A percentile compares a stretch with the other conserved stretches of the same genome.
Conservation (phyloP, 2,888 invertebrate species). For the Salticus scenicus region DNA sequence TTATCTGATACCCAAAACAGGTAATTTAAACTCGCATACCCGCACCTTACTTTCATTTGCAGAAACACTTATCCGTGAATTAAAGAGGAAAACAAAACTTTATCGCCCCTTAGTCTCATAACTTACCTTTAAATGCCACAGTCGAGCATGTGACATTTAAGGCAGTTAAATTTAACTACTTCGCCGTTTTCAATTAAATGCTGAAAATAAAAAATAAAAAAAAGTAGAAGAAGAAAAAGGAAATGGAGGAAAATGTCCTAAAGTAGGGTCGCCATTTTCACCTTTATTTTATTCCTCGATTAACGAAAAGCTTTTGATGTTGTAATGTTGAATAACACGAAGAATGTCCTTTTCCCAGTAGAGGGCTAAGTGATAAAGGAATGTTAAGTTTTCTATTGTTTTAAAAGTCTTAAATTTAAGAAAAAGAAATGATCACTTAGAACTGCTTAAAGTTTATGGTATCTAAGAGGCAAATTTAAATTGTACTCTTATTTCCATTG, state of each 20-base stretch:
- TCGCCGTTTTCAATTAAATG: neutral
- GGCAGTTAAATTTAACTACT: slow-evolving; percentile 9
- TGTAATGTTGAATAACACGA: too few relatives aligned
- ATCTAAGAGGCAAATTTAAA: too few relatives aligned
- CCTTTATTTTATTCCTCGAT: neutral
- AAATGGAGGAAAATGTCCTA: neutral
- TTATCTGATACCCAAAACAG: too few relatives aligned
- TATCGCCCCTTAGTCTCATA: neutral
- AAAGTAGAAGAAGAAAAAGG: neutral
- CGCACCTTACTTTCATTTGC: neutral
- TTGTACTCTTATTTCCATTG: too few relatives aligned
- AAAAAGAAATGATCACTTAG: too few relatives aligned
- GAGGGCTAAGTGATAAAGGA: too few relatives aligned
- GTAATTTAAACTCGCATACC: too few relatives aligned
- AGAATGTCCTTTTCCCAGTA: too few relatives aligned
- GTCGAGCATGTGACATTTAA: neutral
- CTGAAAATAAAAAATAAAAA: neutral
- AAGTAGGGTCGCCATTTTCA: neutral
- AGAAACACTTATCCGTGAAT: neutral
- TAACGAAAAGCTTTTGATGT: neutral
- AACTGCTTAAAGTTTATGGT: too few relatives aligned
- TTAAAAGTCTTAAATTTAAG: too few relatives aligned
- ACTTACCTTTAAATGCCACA: neutral
- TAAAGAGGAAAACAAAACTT: neutral
- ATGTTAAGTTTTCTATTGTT: too few relatives aligned